A percentile compares a stretch with the other conserved stretches of the same genome.
These are phyloP conservation scores for Aphelinus certus DNA, from an alignment of 1,140 invertebrate genomes.

Conservation along the genomic window DNA sequence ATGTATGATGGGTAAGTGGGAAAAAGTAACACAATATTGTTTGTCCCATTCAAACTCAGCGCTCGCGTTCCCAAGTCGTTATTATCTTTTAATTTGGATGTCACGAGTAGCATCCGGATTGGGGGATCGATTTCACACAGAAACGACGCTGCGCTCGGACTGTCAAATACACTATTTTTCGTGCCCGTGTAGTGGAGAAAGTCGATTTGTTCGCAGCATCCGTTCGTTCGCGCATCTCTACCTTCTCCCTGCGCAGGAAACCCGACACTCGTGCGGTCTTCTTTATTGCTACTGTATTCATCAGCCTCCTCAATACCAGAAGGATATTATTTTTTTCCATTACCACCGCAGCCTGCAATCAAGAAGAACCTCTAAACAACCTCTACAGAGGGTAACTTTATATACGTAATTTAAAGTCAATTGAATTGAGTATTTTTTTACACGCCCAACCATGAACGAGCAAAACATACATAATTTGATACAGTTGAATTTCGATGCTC, in stretches of 20 bases:
- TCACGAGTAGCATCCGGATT: slow-evolving; percentile 22
- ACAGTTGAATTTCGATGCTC: too few relatives aligned
- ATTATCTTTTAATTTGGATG: slow-evolving; percentile 10
- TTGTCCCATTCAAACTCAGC: neutral
- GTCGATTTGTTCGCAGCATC: slow-evolving; percentile 23
- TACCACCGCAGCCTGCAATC: neutral
- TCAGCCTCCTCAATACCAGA: neutral
- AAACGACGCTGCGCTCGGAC: neutral
- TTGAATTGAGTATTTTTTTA: too few relatives aligned
- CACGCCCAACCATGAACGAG: too few relatives aligned
- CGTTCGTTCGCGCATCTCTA: neutral
- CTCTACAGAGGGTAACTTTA: too few relatives aligned
- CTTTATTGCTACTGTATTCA: slow-evolving; percentile 26
- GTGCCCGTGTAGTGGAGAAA: neutral
- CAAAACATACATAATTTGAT: too few relatives aligned
- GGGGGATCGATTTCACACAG: slow-evolving; percentile 30
- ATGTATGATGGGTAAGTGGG: too few relatives aligned
- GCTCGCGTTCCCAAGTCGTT: neutral
- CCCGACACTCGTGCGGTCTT: neutral
- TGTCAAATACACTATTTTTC: slow-evolving; percentile 6
- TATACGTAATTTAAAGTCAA: too few relatives aligned
- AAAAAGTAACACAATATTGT: slow-evolving; percentile 17
- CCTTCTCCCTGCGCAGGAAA: neutral
- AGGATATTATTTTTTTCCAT: neutral
- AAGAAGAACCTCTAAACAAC: too few relatives aligned